Evolutionary conservation across 1,140 invertebrate species (phyloP), one percentile per base, ranked within the genome.

Genomic region (Lerema accius): DNA sequence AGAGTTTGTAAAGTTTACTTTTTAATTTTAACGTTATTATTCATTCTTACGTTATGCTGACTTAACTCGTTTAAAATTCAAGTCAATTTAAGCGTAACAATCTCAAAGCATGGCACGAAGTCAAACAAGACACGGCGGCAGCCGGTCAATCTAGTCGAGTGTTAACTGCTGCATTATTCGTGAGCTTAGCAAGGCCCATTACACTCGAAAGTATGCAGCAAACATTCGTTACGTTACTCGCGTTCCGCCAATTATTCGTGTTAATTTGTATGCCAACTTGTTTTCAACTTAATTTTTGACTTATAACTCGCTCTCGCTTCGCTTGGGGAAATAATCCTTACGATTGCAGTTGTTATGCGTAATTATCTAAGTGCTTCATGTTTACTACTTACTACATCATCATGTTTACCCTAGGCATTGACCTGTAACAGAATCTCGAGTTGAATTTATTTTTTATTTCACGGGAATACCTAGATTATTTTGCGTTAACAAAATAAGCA

Each of bases 121-220:
- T 60, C 23, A 45, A 68, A 67, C 62, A 67, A 53, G 53, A 58
- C 62, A 67, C 56, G 48, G 49, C 50, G 32, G 37, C 17, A 66
- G 49, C 64, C 58, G 58, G 67, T 70, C 51, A 48, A 67, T 65
- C 71, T 49, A 67, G 65, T 73, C 59, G 39, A 42, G 63, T 74
- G 49, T 70, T 66, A 67, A 66, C 32, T 63, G 35, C 65, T 55
- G 42, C 63, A 67, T 66, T 58, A 67, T 64, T 66, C 59, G 40
- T 69, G 64, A 66, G 61, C 60, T 53, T 59, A 61, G 69, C 83
- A 84, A 86, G 76, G 74, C 70, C 73, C 61, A 73, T 68, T 71
- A 65, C 73, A 73, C 68, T 83, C 61, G 73, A 86, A 84, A 84
- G 76, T 86, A 73, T 74, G 64, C 58, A 65, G 53, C 59, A 63